A percentile compares a stretch with the other conserved stretches of the same genome.
These are phyloP conservation scores for Orthosia cruda DNA, from an alignment of 2,888 invertebrate species.

Conservation along the genomic window DNA sequence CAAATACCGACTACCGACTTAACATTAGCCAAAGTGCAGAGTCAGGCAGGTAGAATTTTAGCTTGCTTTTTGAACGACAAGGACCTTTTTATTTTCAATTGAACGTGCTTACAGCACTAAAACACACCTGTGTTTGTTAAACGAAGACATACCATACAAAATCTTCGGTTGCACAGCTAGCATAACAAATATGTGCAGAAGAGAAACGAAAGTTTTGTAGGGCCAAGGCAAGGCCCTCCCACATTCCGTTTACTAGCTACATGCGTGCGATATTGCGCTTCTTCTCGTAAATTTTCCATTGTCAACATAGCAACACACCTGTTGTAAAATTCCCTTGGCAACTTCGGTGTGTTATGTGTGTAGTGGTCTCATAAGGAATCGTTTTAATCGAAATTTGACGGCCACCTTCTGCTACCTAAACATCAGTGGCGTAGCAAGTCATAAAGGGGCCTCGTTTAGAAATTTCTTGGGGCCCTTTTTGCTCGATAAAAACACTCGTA, in stretches of 20 bases:
- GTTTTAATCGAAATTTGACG: too few relatives aligned
- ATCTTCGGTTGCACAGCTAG: background rate
- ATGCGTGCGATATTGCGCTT: background rate
- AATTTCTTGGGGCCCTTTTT: too few relatives aligned
- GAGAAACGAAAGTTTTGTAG: conserved; percentile 4
- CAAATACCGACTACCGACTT: background rate
- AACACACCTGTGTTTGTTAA: background rate
- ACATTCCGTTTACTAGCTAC: background rate
- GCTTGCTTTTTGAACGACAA: background rate
- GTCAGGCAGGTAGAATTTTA: too few relatives aligned
- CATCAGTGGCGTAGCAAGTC: too few relatives aligned
- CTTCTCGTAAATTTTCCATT: background rate
- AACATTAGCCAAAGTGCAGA: background rate
- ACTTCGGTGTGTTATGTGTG: background rate
- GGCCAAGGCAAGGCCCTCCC: background rate
- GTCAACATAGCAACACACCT: background rate
- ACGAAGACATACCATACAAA: background rate
- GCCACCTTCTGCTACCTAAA: too few relatives aligned
- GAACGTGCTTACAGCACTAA: background rate
- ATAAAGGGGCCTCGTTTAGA: too few relatives aligned
- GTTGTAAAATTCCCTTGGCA: background rate
- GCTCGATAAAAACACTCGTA: too few relatives aligned
- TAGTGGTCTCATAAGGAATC: background rate
- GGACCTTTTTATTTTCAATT: background rate
- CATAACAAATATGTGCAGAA: background rate